Percentiles rank a stretch among this genome's conserved stretches.
phyloP scores from a whole-genome alignment of 2,888 invertebrate species.

The Oxyteleia sp. region DNA sequence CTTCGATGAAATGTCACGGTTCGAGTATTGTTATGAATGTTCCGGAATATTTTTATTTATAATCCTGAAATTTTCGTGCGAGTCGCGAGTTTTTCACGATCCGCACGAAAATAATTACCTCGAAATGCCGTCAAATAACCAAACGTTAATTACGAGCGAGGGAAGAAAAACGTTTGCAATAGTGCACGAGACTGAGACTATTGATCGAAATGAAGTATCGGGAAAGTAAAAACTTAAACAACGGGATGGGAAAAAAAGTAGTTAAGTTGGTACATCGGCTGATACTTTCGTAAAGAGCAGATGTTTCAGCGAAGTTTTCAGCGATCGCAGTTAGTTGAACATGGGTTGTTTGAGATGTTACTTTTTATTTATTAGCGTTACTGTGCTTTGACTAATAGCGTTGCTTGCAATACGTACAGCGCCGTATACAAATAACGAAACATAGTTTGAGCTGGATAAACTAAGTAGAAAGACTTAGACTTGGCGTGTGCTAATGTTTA shows the following conservation, averaged over 20 bases:
- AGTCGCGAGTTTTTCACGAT: no score
- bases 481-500: no score
- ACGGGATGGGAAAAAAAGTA: background rate
- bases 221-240: constrained; percentile 40
- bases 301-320: constrained; percentile 25
- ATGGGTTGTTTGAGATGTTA: constrained; percentile 35
- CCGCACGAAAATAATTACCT: no score
- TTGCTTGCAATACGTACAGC: constrained; percentile 4
- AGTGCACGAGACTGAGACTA: constrained; percentile 14
- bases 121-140: background rate
- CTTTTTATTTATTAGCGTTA: constrained; percentile 17
- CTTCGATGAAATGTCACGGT: no score
- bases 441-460: constrained; percentile 3
- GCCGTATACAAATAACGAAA: background rate
- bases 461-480: background rate
- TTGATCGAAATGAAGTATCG: constrained; percentile 46
- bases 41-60: no score
- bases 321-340: constrained; percentile 31
- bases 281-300: constrained; percentile 14
- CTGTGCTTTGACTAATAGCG: constrained; percentile 6
- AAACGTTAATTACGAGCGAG: constrained; percentile 11
- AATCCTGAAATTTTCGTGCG: no score
- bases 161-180: constrained; percentile 9
- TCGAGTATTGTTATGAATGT: no score
- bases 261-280: constrained; percentile 31